Conservation (phyloP, 2,797 vertebrate genomes). For the Petrocephalus sullivani region DNA sequence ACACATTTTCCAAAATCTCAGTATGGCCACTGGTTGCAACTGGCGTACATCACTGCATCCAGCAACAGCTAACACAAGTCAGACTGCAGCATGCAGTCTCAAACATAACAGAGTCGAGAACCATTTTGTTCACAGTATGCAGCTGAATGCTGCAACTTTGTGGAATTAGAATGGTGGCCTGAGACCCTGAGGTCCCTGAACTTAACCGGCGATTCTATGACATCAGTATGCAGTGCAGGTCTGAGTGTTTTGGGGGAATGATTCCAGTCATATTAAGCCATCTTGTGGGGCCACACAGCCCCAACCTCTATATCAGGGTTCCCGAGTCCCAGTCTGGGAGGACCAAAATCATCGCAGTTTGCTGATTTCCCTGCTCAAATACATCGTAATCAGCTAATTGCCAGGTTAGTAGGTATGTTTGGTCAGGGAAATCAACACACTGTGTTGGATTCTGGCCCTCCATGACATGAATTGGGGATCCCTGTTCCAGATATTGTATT, state of each 20-base stretch:
- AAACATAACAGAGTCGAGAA: not conserved
- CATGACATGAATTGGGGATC: not conserved
- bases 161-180: not conserved
- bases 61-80: not conserved
- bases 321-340: not conserved
- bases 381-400: not conserved
- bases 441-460: not conserved
- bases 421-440: not conserved
- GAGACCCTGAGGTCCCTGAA: not conserved
- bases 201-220: not conserved
- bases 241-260: not conserved
- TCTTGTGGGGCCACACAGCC: not conserved
- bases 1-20: slow-evolving; percentile 12
- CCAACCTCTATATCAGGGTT: not conserved
- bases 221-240: not conserved
- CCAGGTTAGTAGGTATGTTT: not conserved
- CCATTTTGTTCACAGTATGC: not conserved
- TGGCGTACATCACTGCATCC: not conserved
- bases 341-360: not conserved
- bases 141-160: not conserved
- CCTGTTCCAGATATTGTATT: not conserved
- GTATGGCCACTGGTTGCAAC: not conserved
- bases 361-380: not conserved
- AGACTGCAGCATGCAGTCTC: not conserved
- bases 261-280: not conserved